Evolutionary conservation across 1,140 invertebrate species (phyloP), one percentile per base, ranked within the genome.

Genomic region (Hydropsyche tenuis): DNA sequence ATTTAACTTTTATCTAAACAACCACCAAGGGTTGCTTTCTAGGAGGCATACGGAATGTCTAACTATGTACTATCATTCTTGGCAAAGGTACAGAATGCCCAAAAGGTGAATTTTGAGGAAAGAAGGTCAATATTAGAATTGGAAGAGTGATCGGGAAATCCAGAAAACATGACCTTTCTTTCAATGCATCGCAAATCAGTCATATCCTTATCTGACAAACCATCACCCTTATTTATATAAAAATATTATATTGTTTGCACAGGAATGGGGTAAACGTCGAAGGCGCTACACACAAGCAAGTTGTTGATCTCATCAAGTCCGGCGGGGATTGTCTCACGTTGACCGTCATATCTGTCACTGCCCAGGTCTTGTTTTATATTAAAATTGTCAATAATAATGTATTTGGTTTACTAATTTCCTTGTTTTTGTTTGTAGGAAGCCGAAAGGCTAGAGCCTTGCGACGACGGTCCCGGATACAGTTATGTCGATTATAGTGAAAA

Each of bases 401-500:
- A 20, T 56, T 16, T 16, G 18, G 2, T 16, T 48, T 48, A 48
- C 16, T 60, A 25, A 60, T 60, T 25, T 60, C 14, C 22, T 11
- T 11, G 1, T 68, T n/a, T 48, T 68, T 48, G 12, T 9, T 64
- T 68, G 23, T 83, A 93, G 92, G 93, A 94, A 82, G 93, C 93
- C 6, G 93, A 94, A 81, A 86, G 92, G 66, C 82, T 96, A 73
- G 94, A 96, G 83, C 94, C 94, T 71, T 90, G 90, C 81, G 96
- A 97, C 83, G 95, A 96, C 80, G 91, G 90, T 25, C 90, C 92
- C 23, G 90, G 94, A 48, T 96, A 94, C 73, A 93, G 94, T 5
- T 94, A 96, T 79, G 94, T 98, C 75, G 98, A 99, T 84, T 99
- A 99, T 85, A 96, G 95, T 78, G 98, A 99, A 84, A 98, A 99